Base-by-base conservation (phyloP, 2,888 invertebrate genomes). In the Melipona bicolor region DNA sequence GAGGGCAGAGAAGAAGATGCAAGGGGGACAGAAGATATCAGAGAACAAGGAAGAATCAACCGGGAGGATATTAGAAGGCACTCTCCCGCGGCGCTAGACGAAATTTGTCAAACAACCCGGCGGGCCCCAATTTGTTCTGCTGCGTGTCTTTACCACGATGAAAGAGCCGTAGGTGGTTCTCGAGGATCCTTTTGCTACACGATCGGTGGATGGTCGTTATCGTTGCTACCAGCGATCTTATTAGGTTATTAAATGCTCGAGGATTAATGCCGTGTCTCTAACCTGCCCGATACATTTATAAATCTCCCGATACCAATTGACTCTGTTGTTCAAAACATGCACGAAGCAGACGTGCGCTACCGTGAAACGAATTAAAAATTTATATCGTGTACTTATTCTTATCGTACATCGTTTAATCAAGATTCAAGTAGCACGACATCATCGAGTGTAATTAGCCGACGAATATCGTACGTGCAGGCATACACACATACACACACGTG, bases 31-130 rank as follows among this genome's bases (percentile, higher is more conserved):
- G 24, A 24, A 61, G 71, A 78, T 49, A 32, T 61, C 19, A 36
- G 76, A 65, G 76, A 65, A 79, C 69, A 72, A 79, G 67, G 73
- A 77, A 68, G 82, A 77, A 81, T 79, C 81, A 84, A 77, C 72
- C 74, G 68, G 77, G 73, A 82, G 79, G 78, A 79, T 87, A 87
- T 89, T 89, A 89, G 84, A 87, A 84, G 87, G 81, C 81, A 89
- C 87, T 88, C 91, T 88, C 92, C 92, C 85, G 91, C 88, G 80
- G 92, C 85, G 92, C 90, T 92, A 91, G 91, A 92, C 90, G 89
- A 91, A 90, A 91, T 91, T 91, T 91, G 89, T 91, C 90, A 90
- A 91, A 87, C 88, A 90, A 88, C 89, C 88, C 86, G 87, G 81
- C 81, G 87, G 88, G 88, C 86, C 86, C 88, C 89, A 91, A 91